phyloP scores from a whole-genome alignment of 2,888 invertebrate species.

The Ennomos erosarius region DNA sequence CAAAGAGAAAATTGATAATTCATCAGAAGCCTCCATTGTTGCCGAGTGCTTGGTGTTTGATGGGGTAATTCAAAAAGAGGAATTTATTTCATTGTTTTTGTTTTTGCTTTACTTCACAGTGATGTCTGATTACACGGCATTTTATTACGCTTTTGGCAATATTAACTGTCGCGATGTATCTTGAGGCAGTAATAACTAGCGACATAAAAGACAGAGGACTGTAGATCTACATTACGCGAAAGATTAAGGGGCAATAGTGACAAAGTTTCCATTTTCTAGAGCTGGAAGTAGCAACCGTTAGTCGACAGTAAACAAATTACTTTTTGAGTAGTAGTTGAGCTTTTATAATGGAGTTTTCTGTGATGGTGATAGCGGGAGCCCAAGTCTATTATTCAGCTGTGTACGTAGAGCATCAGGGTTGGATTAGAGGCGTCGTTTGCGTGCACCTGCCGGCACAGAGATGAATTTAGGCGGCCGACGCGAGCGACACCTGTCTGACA shows the following conservation, averaged over 20 bases:
- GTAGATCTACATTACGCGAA: conserved; percentile 36
- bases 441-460: conserved; percentile 73
- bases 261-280: conserved; percentile 36
- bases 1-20: conserved; percentile 81
- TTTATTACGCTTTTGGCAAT: conserved; percentile 43
- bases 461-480: conserved; percentile 75
- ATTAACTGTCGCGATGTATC: conserved; percentile 43
- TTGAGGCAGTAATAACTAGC: conserved; percentile 36
- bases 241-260: conserved; percentile 35
- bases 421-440: conserved; percentile 72
- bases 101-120: conserved; percentile 51
- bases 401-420: conserved; percentile 54
- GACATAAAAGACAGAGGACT: conserved; percentile 35
- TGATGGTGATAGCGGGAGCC: conserved; percentile 50
- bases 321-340: conserved; percentile 40
- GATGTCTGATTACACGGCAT: conserved; percentile 40
- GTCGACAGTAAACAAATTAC: conserved; percentile 41
- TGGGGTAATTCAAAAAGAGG: conserved; percentile 66
- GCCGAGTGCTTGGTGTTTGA: conserved; percentile 66
- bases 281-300: conserved; percentile 33
- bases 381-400: conserved; percentile 53
- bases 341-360: conserved; percentile 52
- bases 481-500: conserved; percentile 79
- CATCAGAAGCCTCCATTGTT: conserved; percentile 72
- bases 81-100: conserved; percentile 68